Conservation (phyloP, 1,140 invertebrate genomes). For the Megathymus violae region DNA sequence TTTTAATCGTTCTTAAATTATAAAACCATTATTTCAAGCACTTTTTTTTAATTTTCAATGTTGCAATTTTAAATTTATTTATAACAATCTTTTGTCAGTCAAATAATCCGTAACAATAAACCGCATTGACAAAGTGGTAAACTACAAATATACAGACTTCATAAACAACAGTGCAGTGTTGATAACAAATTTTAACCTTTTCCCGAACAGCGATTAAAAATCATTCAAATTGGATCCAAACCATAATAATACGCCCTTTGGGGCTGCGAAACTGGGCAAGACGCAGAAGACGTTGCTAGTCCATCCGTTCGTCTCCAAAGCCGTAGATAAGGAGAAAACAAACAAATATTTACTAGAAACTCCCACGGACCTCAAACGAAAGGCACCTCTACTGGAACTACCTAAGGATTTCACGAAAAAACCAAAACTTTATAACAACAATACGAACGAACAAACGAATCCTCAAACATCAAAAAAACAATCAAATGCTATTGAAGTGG, state of each 20-base stretch:
- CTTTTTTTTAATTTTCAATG: too few relatives aligned
- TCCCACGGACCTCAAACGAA: conserved; percentile 62
- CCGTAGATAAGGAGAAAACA: conserved; percentile 33
- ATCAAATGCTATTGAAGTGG: conserved; percentile 45
- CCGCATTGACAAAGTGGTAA: too few relatives aligned
- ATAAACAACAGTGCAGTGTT: not conserved
- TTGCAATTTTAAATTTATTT: too few relatives aligned
- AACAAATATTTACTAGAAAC: conserved; percentile 66
- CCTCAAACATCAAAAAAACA: conserved; percentile 4
- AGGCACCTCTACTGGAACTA: conserved; percentile 58
- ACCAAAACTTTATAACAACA: conserved; percentile 51
- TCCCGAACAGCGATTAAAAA: conserved; percentile 36
- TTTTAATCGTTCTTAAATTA: too few relatives aligned
- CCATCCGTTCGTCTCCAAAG: conserved; percentile 54
- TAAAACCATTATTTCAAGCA: too few relatives aligned
- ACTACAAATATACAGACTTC: too few relatives aligned
- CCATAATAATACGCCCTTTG: conserved; percentile 54
- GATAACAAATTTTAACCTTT: conserved; percentile 13
- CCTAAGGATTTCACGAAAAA: conserved; percentile 58
- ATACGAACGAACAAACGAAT: too few relatives aligned
- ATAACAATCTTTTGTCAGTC: too few relatives aligned
- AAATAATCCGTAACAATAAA: too few relatives aligned
- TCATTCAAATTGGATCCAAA: conserved; percentile 71
- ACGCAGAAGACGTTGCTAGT: conserved; percentile 66
- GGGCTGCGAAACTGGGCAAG: conserved; percentile 52